Conservation (phyloP, 2,888 invertebrate genomes). For the Ditylenchus weischeri region DNA sequence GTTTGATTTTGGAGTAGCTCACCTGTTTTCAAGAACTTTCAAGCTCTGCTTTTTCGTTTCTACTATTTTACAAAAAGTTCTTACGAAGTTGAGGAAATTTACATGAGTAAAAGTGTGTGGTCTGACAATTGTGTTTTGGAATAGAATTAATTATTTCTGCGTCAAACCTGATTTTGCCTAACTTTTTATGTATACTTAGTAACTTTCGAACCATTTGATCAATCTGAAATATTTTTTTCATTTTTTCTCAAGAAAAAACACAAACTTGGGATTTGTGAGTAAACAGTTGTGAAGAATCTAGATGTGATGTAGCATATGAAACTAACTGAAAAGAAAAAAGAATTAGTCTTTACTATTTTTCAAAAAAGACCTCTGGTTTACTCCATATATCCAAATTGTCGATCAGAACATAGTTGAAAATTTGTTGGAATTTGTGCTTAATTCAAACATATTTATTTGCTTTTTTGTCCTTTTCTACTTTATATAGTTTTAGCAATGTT, state of each 20-base stretch:
- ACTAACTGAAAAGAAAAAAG: conserved; percentile 12
- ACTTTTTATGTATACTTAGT: conserved; percentile 20
- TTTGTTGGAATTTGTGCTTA: conserved; percentile 22
- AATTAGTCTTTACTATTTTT: too few relatives aligned
- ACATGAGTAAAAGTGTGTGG: conserved; percentile 6
- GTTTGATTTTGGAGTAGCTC: not conserved
- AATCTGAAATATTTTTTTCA: conserved; percentile 11
- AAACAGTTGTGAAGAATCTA: conserved; percentile 1
- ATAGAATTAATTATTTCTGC: not conserved
- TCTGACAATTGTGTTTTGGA: not conserved
- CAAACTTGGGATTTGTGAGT: not conserved
- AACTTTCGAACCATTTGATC: conserved; percentile 10
- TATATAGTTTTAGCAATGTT: too few relatives aligned
- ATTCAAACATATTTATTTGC: not conserved
- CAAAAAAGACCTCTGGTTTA: not conserved
- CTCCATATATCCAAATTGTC: conserved; percentile 30
- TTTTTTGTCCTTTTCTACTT: too few relatives aligned
- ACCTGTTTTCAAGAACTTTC: conserved; percentile 37
- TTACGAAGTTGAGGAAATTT: conserved; percentile 24
- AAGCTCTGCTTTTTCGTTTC: conserved; percentile 27
- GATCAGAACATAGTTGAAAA: conserved; percentile 31
- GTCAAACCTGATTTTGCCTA: conserved; percentile 18
- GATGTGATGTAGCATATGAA: conserved; percentile 6
- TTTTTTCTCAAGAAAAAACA: not conserved
- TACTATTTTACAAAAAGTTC: conserved; percentile 35